Base-by-base conservation (phyloP, 2,797 vertebrate species). In the Crocodylus rhombifer region DNA sequence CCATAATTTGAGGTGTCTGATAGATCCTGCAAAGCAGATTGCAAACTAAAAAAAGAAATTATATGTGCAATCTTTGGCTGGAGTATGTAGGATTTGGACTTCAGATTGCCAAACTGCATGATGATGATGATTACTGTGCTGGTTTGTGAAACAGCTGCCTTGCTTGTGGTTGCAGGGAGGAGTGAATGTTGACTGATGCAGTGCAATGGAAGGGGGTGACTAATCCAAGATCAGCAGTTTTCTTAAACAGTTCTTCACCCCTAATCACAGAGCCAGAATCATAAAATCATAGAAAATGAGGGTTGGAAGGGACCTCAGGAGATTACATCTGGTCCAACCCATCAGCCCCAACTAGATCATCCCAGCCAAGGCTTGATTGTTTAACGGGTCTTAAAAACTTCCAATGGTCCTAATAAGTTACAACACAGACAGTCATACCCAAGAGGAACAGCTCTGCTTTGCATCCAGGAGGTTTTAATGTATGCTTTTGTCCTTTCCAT, bases 401-500 rank as follows among this genome's bases (percentile, higher is more conserved):
- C 42, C 42, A 7, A 51, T 51, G 42, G 1, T n/a, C 2, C 0
- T 30, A 63, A 82, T 90, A 57, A 23, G 21, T 86, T 5, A 0
- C 80, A 69, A 73, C 82, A 89, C 64, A 82, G 95, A 77, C 76
- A 90, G 78, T 84, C 78, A 79, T 62, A 92, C 92, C 82, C 0
- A 1, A 84, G 86, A 84, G 84, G 89, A 82, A 87, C 58, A 10
- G 0, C 77, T 90, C 82, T 87, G 28, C 8, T 65, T 67, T 77
- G 84, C 86, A 87, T 73, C 30, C 0, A 0, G 15, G 73, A 84
- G 82, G 60, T 85, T 95, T 96, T 93, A 94, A 95, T 95, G 92
- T 92, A 87, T 87, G 80, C 86, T 90, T 84, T 82, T 1, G 0
- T 90, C 84, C 82, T 82, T 92, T 91, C 96, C 84, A 58, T 91